Evolutionary conservation across 2,888 invertebrate species (phyloP), one percentile per base, ranked within the genome.

Genomic region (Dasysyrphus tricinctus): DNA sequence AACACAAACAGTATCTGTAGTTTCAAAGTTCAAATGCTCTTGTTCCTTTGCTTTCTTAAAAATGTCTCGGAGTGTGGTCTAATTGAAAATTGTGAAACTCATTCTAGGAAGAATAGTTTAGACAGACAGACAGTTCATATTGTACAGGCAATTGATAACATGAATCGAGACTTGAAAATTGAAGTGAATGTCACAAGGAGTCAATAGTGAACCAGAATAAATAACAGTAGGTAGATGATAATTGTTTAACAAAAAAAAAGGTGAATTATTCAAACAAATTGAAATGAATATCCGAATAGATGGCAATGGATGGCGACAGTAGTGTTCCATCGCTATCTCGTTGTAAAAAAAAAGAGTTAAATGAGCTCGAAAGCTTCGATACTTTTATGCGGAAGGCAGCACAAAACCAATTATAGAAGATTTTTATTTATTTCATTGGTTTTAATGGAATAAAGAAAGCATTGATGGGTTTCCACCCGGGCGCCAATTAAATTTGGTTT

Each of bases 1-100:
- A 4, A 12, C 4, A 14, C 7, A 12, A n/a, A 1, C 32, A 47
- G 47, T 34, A 24, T 59, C 14, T 14, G 3, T 8, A 39, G 65
- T 3, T 54, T 69, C 69, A 54, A 69, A 69, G 34, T 69, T 69
- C 69, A 51, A 69, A 67, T 12, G 16, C 14, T 51, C 39, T 12
- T 32, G 34, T 16, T 47, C 34, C 14, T 32, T 47, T 16, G 49
- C 12, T 34, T 51, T 37, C n/a, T 8, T 37, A 5, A 1, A 29
- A 34, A 19, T 37, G n/a, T 54, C 69, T n/a, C 24, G 29, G 8
- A 11, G 69, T 39, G 6, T 69, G 54, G 54, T 39, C 69, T 54
- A 69, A 67, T 67, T 67, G 49, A 34, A 67, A 67, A 67, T 67
- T 47, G 16, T 49, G 65, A 49, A 65, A 65, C 34, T 67, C 29